A percentile compares a stretch with the other conserved stretches of the same genome.
phyloP scores from a whole-genome alignment of 2,797 vertebrate species.

The Danionella dracula region DNA sequence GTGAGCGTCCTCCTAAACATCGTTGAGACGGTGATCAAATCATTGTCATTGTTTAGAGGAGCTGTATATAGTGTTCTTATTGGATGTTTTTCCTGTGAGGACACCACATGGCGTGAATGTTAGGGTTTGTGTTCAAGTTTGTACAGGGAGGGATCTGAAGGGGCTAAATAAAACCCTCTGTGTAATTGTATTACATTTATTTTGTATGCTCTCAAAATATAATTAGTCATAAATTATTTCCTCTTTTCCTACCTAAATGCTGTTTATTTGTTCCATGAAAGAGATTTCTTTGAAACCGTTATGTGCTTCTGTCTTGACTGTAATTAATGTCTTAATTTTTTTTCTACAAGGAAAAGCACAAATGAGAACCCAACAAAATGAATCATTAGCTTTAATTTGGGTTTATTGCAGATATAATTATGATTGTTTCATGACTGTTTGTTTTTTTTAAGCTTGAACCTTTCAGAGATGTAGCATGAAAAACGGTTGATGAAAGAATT shows the following conservation, averaged over 20 bases:
- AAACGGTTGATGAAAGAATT: too few relatives aligned
- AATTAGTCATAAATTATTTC: background rate
- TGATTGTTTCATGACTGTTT: too few relatives aligned
- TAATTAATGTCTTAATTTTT: too few relatives aligned
- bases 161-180: background rate
- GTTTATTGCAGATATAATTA: too few relatives aligned
- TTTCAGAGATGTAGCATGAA: too few relatives aligned
- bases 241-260: background rate
- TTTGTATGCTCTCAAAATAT: background rate
- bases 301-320: too few relatives aligned
- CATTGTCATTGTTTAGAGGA: background rate
- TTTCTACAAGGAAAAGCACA: background rate
- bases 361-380: background rate
- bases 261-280: background rate
- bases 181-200: background rate
- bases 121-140: background rate
- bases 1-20: background rate
- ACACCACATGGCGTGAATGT: slow-evolving; percentile 24
- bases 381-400: too few relatives aligned
- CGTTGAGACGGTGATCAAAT: slow-evolving; percentile 33
- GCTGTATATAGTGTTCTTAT: slow-evolving; percentile 2
- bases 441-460: too few relatives aligned
- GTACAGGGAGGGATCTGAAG: background rate
- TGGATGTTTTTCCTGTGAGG: slow-evolving; percentile 5
- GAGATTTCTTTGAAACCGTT: too few relatives aligned